Evolutionary conservation across 2,888 invertebrate species (phyloP).

Genomic region (Noctua pronuba): DNA sequence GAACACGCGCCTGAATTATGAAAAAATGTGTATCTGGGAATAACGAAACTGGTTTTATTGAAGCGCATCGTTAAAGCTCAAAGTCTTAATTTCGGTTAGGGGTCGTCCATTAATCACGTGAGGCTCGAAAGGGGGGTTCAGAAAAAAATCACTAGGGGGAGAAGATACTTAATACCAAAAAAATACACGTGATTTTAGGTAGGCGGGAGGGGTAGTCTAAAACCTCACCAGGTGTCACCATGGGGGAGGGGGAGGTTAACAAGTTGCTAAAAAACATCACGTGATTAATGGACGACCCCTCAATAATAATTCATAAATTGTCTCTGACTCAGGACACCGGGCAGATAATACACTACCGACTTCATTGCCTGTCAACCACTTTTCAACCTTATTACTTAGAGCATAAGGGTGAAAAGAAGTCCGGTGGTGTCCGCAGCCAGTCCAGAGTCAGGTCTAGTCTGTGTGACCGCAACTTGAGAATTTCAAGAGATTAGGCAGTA

Average conservation of each 20-base stretch:
- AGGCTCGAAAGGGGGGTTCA: no score
- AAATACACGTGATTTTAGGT: no score
- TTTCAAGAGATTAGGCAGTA: background rate
- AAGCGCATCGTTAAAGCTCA: background rate
- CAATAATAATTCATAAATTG: background rate
- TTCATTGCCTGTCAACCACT: no score
- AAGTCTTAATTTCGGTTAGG: background rate
- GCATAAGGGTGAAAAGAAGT: background rate
- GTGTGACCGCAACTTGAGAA: background rate
- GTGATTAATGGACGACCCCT: no score
- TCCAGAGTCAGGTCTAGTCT: background rate
- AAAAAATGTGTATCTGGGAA: conserved; percentile 10
- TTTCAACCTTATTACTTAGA: no score
- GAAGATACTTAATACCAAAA: no score
- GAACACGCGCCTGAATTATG: conserved; percentile 3
- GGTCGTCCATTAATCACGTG: no score
- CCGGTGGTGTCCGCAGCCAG: background rate
- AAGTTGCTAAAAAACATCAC: no score
- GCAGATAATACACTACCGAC: background rate
- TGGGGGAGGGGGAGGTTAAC: no score
- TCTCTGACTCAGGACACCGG: background rate
- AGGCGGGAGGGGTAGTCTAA: no score
- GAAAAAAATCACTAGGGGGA: no score
- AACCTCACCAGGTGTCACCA: no score
- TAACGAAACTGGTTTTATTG: conserved; percentile 3